phyloP scores from a whole-genome alignment of 1,140 invertebrate species.

The Drosophila arizonae region DNA sequence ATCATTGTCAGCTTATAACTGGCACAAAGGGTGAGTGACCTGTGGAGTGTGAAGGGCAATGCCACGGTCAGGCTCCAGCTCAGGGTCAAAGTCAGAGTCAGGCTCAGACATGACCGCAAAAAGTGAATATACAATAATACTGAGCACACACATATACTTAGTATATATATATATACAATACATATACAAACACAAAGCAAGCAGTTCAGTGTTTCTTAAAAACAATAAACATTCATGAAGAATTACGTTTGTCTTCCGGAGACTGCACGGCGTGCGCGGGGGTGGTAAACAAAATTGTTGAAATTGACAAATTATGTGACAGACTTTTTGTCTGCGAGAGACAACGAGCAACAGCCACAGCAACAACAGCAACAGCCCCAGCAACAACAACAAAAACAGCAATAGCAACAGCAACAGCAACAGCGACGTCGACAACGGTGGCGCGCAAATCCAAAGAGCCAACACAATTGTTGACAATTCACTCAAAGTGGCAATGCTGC shows the following conservation, averaged over 20 bases:
- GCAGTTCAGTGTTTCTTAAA: constrained; percentile 34
- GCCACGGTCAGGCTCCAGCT: constrained; percentile 6
- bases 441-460: constrained; percentile 72
- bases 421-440: constrained; percentile 14
- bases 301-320: constrained; percentile 80
- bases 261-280: background rate
- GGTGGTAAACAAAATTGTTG: constrained; percentile 55
- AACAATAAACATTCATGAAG: constrained; percentile 67
- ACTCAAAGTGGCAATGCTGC: constrained; percentile 59
- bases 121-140: no score
- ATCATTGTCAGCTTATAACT: constrained; percentile 71
- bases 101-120: no score
- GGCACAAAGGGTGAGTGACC: constrained; percentile 61
- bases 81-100: background rate
- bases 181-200: constrained; percentile 9
- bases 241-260: constrained; percentile 58
- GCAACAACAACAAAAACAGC: background rate
- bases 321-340: constrained; percentile 67
- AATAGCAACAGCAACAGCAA: background rate
- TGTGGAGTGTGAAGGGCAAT: background rate
- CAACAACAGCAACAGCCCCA: background rate
- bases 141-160: no score
- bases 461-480: constrained; percentile 80
- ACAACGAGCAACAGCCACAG: constrained; percentile 11
- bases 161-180: constrained; percentile 8